Evolutionary conservation across 1,140 invertebrate species (phyloP).

Genomic region (Aphaenogaster ashmeadi): DNA sequence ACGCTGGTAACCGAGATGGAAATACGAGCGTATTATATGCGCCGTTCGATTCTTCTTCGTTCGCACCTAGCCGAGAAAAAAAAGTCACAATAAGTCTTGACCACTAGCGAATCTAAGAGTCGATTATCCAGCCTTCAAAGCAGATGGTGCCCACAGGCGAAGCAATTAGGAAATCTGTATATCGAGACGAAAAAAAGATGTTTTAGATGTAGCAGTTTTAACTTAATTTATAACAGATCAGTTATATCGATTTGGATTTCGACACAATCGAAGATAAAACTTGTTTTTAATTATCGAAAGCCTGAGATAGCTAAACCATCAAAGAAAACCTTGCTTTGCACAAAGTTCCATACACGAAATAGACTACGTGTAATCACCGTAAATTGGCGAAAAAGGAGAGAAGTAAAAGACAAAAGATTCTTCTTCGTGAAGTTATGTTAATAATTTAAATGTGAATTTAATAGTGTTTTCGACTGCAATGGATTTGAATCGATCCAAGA

Average conservation of each 20-base stretch:
- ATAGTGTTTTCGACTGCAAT: too few species aligned
- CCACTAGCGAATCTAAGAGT: conserved; percentile 19
- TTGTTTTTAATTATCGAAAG: conserved; percentile 4
- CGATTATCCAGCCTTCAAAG: conserved; percentile 45
- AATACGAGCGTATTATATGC: conserved; percentile 45
- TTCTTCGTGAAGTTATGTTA: background rate
- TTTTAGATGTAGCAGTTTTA: background rate
- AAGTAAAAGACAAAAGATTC: background rate
- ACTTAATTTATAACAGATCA: background rate
- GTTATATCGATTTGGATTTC: background rate
- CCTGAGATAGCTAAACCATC: background rate
- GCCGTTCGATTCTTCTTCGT: conserved; percentile 45
- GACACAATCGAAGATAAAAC: background rate
- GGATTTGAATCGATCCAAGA: too few species aligned
- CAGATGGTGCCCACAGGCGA: conserved; percentile 34
- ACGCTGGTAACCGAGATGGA: conserved; percentile 38
- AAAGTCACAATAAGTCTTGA: conserved; percentile 40
- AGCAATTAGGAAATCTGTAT: conserved; percentile 32
- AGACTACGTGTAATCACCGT: background rate
- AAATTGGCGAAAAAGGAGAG: background rate
- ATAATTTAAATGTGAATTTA: background rate
- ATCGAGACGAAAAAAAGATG: background rate
- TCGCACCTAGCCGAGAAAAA: conserved; percentile 35
- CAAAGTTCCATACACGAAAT: background rate
- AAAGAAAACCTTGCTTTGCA: background rate